Conservation (phyloP, 2,797 vertebrate species). For the Champsocephalus gunnari region DNA sequence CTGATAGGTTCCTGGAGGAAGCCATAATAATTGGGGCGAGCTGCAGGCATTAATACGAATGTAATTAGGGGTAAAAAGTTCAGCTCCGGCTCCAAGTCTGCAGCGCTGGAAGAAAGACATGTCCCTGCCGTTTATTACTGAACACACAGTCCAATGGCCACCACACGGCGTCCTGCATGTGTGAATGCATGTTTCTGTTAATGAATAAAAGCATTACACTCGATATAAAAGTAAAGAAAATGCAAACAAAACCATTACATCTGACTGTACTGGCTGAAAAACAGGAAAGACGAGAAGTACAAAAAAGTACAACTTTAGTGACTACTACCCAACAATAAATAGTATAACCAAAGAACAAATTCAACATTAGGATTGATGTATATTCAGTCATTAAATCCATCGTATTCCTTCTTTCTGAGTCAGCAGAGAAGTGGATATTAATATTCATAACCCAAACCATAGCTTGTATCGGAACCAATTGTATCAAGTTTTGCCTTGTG, state of each 20-base stretch:
- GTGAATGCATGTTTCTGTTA: constrained; percentile 63
- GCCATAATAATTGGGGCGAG: constrained; percentile 93
- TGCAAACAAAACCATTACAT: constrained; percentile 19
- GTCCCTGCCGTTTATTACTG: constrained; percentile 88
- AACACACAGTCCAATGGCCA: constrained; percentile 78
- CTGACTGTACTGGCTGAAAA: neutral
- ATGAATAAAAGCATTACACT: constrained; percentile 80
- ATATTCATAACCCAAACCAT: constrained; percentile 76
- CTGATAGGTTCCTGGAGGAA: constrained; percentile 88
- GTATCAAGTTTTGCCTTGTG: constrained; percentile 51
- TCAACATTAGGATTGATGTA: constrained; percentile 41
- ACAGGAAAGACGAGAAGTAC: neutral
- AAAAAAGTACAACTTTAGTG: constrained; percentile 3
- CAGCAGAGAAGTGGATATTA: constrained; percentile 73
- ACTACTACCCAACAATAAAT: constrained; percentile 18
- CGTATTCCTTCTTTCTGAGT: constrained; percentile 42
- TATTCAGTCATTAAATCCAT: constrained; percentile 51
- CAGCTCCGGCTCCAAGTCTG: constrained; percentile 90
- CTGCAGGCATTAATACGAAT: constrained; percentile 93
- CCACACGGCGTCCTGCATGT: constrained; percentile 78
- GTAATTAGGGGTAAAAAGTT: constrained; percentile 99
- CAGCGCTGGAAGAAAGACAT: constrained; percentile 91
- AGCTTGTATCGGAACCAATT: constrained; percentile 66
- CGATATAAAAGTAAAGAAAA: constrained; percentile 12
- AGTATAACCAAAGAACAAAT: constrained; percentile 9